Evolutionary conservation across 2,797 vertebrate genomes (phyloP).

Genomic region (Poecilia wingei): DNA sequence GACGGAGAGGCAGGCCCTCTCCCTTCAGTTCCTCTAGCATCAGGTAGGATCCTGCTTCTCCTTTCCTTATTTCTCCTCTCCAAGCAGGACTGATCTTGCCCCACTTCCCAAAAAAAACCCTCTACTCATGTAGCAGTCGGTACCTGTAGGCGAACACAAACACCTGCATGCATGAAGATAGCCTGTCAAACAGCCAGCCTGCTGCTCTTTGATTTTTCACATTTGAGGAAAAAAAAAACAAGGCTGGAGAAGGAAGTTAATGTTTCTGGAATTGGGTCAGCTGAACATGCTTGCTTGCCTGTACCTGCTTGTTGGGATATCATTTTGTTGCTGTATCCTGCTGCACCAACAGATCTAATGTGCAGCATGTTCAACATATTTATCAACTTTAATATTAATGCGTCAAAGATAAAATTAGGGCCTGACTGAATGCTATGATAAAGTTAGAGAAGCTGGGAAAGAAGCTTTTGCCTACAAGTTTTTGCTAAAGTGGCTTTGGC

Average conservation of each 20-base stretch:
- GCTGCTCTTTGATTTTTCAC: constrained; percentile 31
- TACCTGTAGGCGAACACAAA: constrained; percentile 41
- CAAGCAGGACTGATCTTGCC: constrained; percentile 68
- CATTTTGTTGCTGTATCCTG: constrained; percentile 20
- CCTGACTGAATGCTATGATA: background rate
- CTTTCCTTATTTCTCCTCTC: constrained; percentile 52
- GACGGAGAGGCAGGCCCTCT: constrained; percentile 94
- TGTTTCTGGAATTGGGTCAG: constrained; percentile 11
- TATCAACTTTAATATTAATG: background rate
- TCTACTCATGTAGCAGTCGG: constrained; percentile 23
- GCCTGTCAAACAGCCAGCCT: constrained; percentile 23
- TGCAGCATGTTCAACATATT: background rate
- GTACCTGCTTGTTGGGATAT: constrained; percentile 18
- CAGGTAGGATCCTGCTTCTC: constrained; percentile 88
- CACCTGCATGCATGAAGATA: constrained; percentile 34
- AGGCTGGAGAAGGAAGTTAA: constrained; percentile 22
- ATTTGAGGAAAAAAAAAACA: background rate
- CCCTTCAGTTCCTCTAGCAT: constrained; percentile 88
- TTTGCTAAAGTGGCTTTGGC: constrained; percentile 12
- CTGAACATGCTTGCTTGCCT: constrained; percentile 27
- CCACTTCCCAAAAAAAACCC: constrained; percentile 11
- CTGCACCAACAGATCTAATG: constrained; percentile 20
- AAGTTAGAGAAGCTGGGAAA: constrained; percentile 2
- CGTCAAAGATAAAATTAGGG: background rate
- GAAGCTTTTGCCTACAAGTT: background rate